Evolutionary conservation across 2,113 vertebrate genomes (phyloP).

Genomic region (Ariopsis seemanni): DNA sequence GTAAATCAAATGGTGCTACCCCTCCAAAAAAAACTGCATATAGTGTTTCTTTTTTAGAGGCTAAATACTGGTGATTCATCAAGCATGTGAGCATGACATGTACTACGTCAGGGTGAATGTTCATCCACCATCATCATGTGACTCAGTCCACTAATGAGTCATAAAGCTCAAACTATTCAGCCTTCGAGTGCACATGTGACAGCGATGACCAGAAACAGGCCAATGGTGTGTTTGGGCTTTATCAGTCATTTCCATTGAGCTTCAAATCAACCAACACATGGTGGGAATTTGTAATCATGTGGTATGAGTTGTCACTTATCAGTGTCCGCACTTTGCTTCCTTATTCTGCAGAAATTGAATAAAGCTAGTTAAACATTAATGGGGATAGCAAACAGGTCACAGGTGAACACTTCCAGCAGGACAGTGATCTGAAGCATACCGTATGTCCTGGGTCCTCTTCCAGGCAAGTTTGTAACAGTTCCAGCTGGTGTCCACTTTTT

Average conservation of each 20-base stretch:
- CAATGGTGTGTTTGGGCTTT: background rate
- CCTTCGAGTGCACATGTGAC: background rate
- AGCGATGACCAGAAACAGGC: conserved; percentile 9
- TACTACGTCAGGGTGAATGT: background rate
- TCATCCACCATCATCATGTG: conserved; percentile 9
- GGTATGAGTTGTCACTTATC: background rate
- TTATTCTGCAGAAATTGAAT: background rate
- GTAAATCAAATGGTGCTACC: too few species aligned
- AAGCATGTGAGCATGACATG: background rate
- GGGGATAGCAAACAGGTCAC: conserved; percentile 2
- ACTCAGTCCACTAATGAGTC: conserved; percentile 2
- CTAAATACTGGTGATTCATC: background rate
- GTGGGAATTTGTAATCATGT: background rate
- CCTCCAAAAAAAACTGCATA: too few species aligned
- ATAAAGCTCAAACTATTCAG: background rate
- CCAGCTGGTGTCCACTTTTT: too few species aligned
- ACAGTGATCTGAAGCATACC: too few species aligned
- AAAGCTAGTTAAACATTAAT: conserved; percentile 45
- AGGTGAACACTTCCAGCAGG: background rate
- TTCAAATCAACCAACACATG: conserved; percentile 1
- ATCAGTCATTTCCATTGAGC: conserved; percentile 27
- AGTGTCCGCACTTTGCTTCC: background rate
- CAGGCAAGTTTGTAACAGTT: too few species aligned
- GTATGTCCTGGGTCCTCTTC: too few species aligned
- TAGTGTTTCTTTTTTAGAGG: background rate